Evolutionary conservation across 2,888 invertebrate genomes (phyloP).

Genomic region (Molanna angustata): DNA sequence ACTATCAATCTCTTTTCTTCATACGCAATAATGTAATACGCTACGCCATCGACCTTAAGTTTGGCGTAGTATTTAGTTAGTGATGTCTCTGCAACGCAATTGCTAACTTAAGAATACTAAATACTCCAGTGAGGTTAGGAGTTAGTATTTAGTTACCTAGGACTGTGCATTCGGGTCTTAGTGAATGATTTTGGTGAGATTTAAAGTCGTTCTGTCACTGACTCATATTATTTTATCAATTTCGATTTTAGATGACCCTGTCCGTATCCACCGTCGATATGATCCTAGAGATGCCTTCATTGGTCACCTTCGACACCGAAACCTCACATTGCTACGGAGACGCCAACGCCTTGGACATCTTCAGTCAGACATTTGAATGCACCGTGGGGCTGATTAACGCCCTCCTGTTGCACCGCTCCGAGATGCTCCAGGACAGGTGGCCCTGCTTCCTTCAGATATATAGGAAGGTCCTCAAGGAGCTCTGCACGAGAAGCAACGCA

Average conservation of each 20-base stretch:
- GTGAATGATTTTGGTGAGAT: too few species aligned
- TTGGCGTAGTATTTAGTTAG: too few species aligned
- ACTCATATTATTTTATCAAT: background rate
- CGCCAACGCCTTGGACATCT: slow-evolving; percentile 41
- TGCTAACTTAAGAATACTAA: too few species aligned
- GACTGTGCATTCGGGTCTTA: too few species aligned
- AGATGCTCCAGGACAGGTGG: slow-evolving; percentile 54
- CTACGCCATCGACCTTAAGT: too few species aligned
- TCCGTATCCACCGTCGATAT: slow-evolving; percentile 48
- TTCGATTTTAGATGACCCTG: slow-evolving; percentile 47
- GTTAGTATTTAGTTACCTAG: too few species aligned
- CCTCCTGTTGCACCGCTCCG: slow-evolving; percentile 45
- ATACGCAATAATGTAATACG: too few species aligned
- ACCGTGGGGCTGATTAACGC: slow-evolving; percentile 43
- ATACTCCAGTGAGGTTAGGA: too few species aligned
- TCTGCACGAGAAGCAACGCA: slow-evolving; percentile 41
- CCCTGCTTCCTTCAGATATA: slow-evolving; percentile 51
- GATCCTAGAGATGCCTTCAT: slow-evolving; percentile 45
- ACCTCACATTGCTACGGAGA: slow-evolving; percentile 36
- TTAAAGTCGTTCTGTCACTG: too few species aligned
- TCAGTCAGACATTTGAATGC: slow-evolving; percentile 42
- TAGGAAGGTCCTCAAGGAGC: slow-evolving; percentile 38
- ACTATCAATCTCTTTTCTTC: too few species aligned
- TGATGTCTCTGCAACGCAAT: too few species aligned
- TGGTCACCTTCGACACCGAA: slow-evolving; percentile 41